These are phyloP conservation scores for Drosophila emarginata DNA, from an alignment of 2,888 invertebrate genomes.

Conservation along the genomic window DNA sequence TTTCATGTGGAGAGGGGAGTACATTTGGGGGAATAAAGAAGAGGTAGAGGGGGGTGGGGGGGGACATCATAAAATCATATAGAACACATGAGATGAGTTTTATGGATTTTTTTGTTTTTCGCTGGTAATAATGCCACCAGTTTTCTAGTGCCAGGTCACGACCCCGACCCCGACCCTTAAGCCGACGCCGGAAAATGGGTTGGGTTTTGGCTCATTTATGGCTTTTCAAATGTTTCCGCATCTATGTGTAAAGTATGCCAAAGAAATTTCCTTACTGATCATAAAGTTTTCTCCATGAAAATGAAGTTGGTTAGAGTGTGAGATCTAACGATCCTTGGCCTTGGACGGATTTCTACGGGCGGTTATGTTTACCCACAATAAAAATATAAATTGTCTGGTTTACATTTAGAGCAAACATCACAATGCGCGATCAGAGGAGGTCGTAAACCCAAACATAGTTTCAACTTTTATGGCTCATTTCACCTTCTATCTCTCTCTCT, in stretches of 20 bases:
- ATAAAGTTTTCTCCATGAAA: slow-evolving; percentile 67
- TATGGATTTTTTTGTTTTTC: slow-evolving; percentile 69
- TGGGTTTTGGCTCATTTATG: slow-evolving; percentile 58
- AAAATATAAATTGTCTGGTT: slow-evolving; percentile 75
- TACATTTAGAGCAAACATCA: slow-evolving; percentile 76
- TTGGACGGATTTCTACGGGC: slow-evolving; percentile 47
- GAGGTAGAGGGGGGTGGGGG: background rate
- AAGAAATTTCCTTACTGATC: slow-evolving; percentile 41
- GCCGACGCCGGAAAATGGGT: slow-evolving; percentile 57
- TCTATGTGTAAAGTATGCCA: slow-evolving; percentile 22
- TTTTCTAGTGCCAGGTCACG: slow-evolving; percentile 24
- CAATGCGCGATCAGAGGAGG: slow-evolving; percentile 64
- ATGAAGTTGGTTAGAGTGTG: slow-evolving; percentile 9
- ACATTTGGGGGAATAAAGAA: background rate
- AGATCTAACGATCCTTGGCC: slow-evolving; percentile 64
- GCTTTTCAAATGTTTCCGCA: slow-evolving; percentile 77
- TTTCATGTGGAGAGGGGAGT: background rate
- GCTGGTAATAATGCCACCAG: slow-evolving; percentile 66
- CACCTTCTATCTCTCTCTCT: background rate
- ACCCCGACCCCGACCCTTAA: slow-evolving; percentile 9
- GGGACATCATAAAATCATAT: slow-evolving; percentile 52
- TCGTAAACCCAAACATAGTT: slow-evolving; percentile 60
- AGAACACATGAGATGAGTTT: slow-evolving; percentile 51
- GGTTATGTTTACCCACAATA: slow-evolving; percentile 71
- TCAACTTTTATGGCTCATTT: slow-evolving; percentile 43